These are phyloP conservation scores for Melitaea cinxia DNA, from an alignment of 1,140 invertebrate species.

Conservation along the genomic window DNA sequence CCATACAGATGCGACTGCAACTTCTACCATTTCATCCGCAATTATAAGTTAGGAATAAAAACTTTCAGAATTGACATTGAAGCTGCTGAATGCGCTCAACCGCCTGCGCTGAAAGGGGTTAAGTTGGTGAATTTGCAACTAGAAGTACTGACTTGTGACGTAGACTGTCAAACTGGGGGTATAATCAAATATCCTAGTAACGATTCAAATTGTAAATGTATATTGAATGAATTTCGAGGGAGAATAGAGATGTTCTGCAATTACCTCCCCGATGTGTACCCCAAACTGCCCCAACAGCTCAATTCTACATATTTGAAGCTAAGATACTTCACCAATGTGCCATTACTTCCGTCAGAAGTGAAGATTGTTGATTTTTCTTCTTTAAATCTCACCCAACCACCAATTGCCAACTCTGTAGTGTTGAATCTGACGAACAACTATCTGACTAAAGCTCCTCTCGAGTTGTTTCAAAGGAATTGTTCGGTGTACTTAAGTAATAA, in stretches of 20 bases:
- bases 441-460: not conserved
- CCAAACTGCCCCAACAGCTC: not conserved
- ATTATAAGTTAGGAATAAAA: not conserved
- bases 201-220: not conserved
- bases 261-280: not conserved
- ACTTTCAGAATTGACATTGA: not conserved
- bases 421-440: not conserved
- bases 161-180: not conserved
- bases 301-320: not conserved
- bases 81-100: not conserved
- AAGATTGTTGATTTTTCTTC: not conserved
- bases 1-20: conserved; percentile 86
- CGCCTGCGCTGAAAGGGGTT: not conserved
- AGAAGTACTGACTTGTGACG: not conserved
- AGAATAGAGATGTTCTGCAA: not conserved
- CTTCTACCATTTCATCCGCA: not conserved
- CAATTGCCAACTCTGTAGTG: not conserved
- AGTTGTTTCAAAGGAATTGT: not conserved
- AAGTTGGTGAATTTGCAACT: not conserved
- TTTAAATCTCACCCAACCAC: not conserved
- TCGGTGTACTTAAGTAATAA: not conserved
- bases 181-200: not conserved
- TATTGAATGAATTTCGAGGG: too few species aligned
- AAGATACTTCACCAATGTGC: not conserved
- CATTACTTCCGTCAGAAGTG: not conserved